Percentiles rank a stretch among this genome's conserved stretches.
Evolutionary conservation across 1,140 invertebrate species (phyloP).

Genomic region (Nasonia longicornis): DNA sequence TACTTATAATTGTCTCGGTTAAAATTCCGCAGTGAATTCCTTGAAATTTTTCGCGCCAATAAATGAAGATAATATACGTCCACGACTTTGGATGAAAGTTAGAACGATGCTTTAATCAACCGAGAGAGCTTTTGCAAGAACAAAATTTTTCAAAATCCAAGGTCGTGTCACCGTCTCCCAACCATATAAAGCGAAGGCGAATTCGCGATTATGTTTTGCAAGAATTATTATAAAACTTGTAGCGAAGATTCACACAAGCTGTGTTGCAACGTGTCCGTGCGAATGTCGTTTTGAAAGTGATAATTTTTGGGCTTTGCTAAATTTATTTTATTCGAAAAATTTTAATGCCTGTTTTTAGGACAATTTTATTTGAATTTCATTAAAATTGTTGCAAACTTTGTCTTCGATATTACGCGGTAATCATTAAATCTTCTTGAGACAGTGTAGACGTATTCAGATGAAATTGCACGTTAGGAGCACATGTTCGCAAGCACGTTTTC

Average conservation of each 20-base stretch:
- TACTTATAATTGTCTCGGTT: too few species aligned
- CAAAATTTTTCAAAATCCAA: slow-evolving; percentile 19
- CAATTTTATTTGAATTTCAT: too few species aligned
- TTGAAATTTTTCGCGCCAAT: not conserved
- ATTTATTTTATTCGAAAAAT: not conserved
- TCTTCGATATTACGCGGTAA: too few species aligned
- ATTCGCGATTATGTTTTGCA: slow-evolving; percentile 23
- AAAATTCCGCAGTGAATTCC: not conserved
- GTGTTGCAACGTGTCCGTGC: not conserved
- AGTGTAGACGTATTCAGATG: too few species aligned
- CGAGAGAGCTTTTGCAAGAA: not conserved
- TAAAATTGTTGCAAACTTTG: too few species aligned
- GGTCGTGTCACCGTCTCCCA: slow-evolving; percentile 1
- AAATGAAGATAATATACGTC: not conserved
- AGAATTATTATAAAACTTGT: slow-evolving; percentile 22
- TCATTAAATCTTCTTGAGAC: too few species aligned
- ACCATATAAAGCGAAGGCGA: slow-evolving; percentile 2
- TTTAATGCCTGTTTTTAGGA: too few species aligned
- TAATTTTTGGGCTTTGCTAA: not conserved
- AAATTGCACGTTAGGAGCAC: too few species aligned
- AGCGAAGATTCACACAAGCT: slow-evolving; percentile 7
- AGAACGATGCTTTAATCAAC: not conserved
- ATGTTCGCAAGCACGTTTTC: too few species aligned
- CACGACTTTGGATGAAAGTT: not conserved
- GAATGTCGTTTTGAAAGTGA: not conserved